Evolutionary conservation across 2,888 invertebrate species (phyloP), one percentile per base, ranked within the genome.

Genomic region (Flexamia atlantica): DNA sequence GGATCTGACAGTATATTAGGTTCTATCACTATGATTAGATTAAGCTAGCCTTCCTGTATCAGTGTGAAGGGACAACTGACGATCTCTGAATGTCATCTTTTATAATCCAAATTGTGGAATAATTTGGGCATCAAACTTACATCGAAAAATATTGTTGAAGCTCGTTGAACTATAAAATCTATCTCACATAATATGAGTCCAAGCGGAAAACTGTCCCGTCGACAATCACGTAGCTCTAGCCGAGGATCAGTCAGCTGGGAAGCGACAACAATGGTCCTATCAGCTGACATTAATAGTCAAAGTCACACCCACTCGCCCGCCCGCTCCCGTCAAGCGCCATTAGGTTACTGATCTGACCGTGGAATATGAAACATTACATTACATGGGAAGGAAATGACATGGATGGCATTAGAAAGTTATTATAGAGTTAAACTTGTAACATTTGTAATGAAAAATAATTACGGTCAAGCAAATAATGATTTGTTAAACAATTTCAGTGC

Each of bases 261-360:
- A 76, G 76, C 40, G 25, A n/a, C 76, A 76, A 76, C 76, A 76
- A 76, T 76, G 50, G 30, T 28, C 14, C 25, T 42, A 42, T 72
- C 72, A 72, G 40, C 40, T 72, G 40, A 40, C 72, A 72, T 72
- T 72, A 40, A 72, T 72, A 72, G 72, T 36, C 23, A 72, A 20
- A 42, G 42, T 42, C 72, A 76, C 76, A 76, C 46, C 50, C 76
- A 76, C 36, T 36, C 40, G 20, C 36, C 2, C 40, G 12, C n/a
- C 9, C 64, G 23, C 57, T 23, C 57, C 1, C 17, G 64, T 14
- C 12, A 0, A 28, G 64, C 28, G 17, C 30, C 64, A 64, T 64
- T 30, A 46, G 53, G 53, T 20, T 3, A 64, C 64, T 64, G 64
- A 4, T 64, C 64, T 64, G 28, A 57, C 64, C 64, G 30, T 64